Evolutionary conservation across 2,113 vertebrate genomes (phyloP), one percentile per base, ranked within the genome.

Genomic region (Thryonomys swinderianus): DNA sequence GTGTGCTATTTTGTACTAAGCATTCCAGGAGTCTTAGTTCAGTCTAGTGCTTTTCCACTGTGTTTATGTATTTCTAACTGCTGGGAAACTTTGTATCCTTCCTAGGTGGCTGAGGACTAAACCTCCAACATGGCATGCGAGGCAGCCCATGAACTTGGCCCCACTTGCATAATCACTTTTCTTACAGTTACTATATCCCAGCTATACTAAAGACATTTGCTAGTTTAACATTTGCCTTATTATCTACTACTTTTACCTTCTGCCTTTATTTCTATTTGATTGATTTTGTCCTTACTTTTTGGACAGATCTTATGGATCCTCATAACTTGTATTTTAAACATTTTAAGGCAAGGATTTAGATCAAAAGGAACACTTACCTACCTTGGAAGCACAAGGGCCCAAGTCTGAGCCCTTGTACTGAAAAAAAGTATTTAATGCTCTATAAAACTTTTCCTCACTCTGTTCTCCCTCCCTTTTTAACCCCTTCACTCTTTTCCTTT

Each of bases 131-230:
- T 5, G 42, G 55, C 10, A 18, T 21, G 73, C 30, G 37, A 48
- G 25, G 53, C 10, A 45, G 10, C 57, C 30, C 27, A 13, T 4
- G 21, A 48, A 76, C 32, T 79, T 51, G 12, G 18, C 21, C 0
- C 34, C 14, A n/a, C 21, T 30, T 61, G 34, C 9, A 1, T 5
- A 20, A n/a, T 6, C 27, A 0, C 8, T 5, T 1, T 3, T 1
- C 53, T 37, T 9, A 8, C 25, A 10, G 13, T 57, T 37, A 32
- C 79, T 32, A 55, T 32, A 27, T 76, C 12, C 30, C 14, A 45
- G 64, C 30, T 57, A 48, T 18, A 74, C 16, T 5, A 1, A 30
- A 67, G n/a, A 12, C 23, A 18, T 42, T 17, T 27, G 1, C 0
- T 34, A 32, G 61, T 42, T 13, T 42, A 25, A 14, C 64, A 20